These are phyloP conservation scores for Gallinago media DNA, from an alignment of 2,113 vertebrate genomes.

Conservation along the genomic window DNA sequence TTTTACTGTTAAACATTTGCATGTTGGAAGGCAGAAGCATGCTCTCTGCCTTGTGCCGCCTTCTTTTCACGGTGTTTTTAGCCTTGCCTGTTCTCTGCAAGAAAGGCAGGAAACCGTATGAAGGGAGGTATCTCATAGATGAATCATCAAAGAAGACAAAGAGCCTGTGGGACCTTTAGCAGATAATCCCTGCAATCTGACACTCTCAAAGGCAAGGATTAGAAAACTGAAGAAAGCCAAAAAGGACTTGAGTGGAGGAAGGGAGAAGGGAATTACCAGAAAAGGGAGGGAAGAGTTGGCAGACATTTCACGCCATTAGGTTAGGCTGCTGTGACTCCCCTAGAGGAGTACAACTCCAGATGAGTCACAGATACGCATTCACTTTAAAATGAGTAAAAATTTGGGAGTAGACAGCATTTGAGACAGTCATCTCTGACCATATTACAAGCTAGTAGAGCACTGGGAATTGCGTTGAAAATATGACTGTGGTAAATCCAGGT, in stretches of 20 bases:
- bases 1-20: not conserved
- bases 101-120: not conserved
- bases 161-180: not conserved
- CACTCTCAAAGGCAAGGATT: not conserved
- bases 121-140: not conserved
- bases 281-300: constrained; percentile 46
- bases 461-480: not conserved
- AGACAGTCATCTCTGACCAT: not conserved
- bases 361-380: not conserved
- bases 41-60: not conserved
- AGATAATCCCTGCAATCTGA: not conserved
- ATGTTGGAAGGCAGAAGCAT: not conserved
- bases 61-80: not conserved
- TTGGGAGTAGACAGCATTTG: not conserved
- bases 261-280: constrained; percentile 19
- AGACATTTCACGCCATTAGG: not conserved
- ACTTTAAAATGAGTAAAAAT: not conserved
- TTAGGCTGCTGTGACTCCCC: constrained; percentile 6
- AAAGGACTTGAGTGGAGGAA: not conserved
- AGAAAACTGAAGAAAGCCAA: not conserved
- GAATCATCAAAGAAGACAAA: not conserved
- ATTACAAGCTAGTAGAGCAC: not conserved
- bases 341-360: not conserved
- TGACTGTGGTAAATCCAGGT: not conserved
- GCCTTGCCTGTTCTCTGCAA: not conserved